phyloP scores from a whole-genome alignment of 2,113 vertebrate genomes.

The Corythaixoides concolor region DNA sequence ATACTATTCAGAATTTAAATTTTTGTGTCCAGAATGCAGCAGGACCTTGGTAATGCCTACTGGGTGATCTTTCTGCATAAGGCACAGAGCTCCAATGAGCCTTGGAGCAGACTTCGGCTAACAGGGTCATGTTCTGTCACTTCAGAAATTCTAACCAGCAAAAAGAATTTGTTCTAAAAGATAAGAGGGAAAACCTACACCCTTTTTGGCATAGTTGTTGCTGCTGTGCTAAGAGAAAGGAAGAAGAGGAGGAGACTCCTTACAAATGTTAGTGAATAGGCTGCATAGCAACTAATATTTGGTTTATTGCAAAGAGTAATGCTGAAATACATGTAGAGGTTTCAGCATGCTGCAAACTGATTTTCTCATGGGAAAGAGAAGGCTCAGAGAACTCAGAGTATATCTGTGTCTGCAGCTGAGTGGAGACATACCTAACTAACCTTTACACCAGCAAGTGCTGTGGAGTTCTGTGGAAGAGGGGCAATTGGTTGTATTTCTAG shows the following conservation, averaged over 20 bases:
- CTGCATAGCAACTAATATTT: not conserved
- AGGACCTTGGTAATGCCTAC: not conserved
- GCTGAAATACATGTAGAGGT: not conserved
- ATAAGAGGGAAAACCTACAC: rapidly evolving
- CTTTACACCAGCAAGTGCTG: not conserved
- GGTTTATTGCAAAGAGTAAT: not conserved
- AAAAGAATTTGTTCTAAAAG: not conserved
- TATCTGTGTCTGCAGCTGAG: not conserved
- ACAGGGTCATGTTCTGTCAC: not conserved
- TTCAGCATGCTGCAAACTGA: not conserved
- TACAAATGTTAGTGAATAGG: not conserved
- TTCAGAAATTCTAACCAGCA: not conserved
- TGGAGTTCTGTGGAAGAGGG: not conserved
- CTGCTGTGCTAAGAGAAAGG: not conserved
- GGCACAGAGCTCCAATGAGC: not conserved
- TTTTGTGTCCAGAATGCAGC: not conserved
- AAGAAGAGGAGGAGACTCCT: not conserved
- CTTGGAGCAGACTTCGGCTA: not conserved
- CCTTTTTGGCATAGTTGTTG: not conserved
- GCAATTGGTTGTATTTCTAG: not conserved
- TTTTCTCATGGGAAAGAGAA: not conserved
- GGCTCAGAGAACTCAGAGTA: not conserved
- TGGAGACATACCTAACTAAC: not conserved
- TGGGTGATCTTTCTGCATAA: not conserved
- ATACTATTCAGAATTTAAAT: not conserved